phyloP scores from a whole-genome alignment of 30 jellyfish, hydroid and myxozoan species.

The Morbakka virulenta region DNA sequence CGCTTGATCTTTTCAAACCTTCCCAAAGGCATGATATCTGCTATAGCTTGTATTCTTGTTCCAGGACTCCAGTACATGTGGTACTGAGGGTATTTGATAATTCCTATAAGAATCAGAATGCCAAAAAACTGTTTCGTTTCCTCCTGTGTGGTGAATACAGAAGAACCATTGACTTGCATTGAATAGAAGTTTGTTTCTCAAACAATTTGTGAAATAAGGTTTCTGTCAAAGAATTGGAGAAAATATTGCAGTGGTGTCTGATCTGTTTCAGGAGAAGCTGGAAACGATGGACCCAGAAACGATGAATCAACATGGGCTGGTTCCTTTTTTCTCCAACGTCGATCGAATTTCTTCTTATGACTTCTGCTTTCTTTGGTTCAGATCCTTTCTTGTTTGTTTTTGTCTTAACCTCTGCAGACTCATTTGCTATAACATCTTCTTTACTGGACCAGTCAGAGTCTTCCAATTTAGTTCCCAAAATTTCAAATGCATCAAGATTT shows the following conservation, averaged over 20 bases:
- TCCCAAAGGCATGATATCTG: constrained; percentile 16
- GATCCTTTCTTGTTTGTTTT: too few species aligned
- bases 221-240: too few species aligned
- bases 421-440: background rate
- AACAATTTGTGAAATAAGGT: constrained; percentile 9
- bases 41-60: constrained; percentile 6
- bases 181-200: background rate
- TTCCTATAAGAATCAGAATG: constrained; percentile 31
- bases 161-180: too few species aligned
- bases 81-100: constrained; percentile 24
- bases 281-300: constrained; percentile 9
- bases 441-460: background rate
- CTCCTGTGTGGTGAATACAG: background rate
- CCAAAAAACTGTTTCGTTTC: constrained; percentile 30
- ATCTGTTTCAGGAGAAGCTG: constrained; percentile 25
- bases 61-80: constrained; percentile 32
- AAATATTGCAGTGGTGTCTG: too few species aligned
- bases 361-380: constrained; percentile 7
- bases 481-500: too few species aligned
- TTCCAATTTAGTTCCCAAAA: background rate
- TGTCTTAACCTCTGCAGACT: background rate
- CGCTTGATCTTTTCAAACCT: constrained; percentile 29
- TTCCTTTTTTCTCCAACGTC: too few species aligned
- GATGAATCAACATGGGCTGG: too few species aligned
- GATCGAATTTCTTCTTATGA: constrained; percentile 6